Evolutionary conservation across 2,113 vertebrate species (phyloP).

Genomic region (Chauna torquata): DNA sequence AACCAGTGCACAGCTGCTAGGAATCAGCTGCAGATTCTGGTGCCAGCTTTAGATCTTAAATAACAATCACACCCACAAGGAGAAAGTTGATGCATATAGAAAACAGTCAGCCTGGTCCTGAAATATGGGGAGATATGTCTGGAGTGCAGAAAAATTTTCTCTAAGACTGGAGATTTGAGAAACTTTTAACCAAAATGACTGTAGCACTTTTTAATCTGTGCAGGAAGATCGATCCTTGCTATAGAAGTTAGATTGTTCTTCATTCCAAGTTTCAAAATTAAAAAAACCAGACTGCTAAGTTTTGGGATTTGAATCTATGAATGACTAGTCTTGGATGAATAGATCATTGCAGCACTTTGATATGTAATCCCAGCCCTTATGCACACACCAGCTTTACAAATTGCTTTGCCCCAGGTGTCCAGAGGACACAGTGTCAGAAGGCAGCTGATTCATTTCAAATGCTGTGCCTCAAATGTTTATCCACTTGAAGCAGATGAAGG

Average conservation of each 20-base stretch:
- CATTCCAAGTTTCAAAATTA: not conserved
- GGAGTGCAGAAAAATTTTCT: not conserved
- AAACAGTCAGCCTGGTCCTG: not conserved
- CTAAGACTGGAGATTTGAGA: not conserved
- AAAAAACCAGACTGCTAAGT: not conserved
- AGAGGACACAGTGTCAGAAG: not conserved
- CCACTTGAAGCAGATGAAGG: not conserved
- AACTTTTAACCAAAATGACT: not conserved
- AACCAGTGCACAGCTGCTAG: not conserved
- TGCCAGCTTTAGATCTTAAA: not conserved
- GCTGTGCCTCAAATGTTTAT: not conserved
- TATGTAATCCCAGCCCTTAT: fast-evolving
- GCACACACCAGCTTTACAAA: not conserved
- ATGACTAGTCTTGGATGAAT: not conserved
- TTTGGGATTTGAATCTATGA: not conserved
- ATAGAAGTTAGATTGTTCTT: not conserved
- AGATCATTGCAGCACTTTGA: not conserved
- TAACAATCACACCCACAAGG: no score
- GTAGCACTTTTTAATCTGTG: not conserved
- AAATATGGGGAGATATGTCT: not conserved
- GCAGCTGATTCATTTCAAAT: not conserved
- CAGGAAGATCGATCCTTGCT: not conserved
- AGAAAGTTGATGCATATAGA: not conserved
- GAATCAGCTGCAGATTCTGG: not conserved
- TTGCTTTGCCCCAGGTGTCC: not conserved